Conservation (phyloP, 2,888 invertebrate species). For the Hipparchia semele region DNA sequence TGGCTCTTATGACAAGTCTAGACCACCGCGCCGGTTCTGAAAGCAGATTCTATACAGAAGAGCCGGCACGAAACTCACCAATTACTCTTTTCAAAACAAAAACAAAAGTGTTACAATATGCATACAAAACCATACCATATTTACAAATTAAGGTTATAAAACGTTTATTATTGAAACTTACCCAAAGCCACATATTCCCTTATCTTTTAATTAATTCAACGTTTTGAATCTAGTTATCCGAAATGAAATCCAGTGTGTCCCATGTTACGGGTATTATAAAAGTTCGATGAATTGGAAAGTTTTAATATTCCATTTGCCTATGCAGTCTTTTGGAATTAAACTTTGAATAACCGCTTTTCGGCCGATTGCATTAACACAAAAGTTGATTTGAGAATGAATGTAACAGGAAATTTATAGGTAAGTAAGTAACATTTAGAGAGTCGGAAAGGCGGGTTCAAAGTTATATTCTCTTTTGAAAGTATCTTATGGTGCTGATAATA, state of each 20-base stretch:
- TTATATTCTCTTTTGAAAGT: too few relatives aligned
- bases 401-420: not conserved
- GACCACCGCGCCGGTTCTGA: too few relatives aligned
- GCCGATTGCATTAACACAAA: not conserved
- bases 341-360: constrained; percentile 17
- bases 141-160: not conserved
- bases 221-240: constrained; percentile 9
- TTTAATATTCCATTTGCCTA: constrained; percentile 24
- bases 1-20: too few relatives aligned
- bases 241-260: constrained; percentile 21
- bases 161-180: not conserved
- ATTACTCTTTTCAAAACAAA: too few relatives aligned
- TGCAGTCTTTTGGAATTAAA: constrained; percentile 28
- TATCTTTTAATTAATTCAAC: constrained; percentile 28
- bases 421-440: too few relatives aligned
- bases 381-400: not conserved
- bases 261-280: constrained; percentile 26
- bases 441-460: too few relatives aligned
- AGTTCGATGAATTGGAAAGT: constrained; percentile 30
- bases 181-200: not conserved
- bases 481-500: too few relatives aligned
- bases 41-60: too few relatives aligned
- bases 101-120: too few relatives aligned
- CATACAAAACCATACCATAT: not conserved
- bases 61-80: too few relatives aligned